Evolutionary conservation across 2,113 vertebrate species (phyloP).

Genomic region (Pelobates fuscus): DNA sequence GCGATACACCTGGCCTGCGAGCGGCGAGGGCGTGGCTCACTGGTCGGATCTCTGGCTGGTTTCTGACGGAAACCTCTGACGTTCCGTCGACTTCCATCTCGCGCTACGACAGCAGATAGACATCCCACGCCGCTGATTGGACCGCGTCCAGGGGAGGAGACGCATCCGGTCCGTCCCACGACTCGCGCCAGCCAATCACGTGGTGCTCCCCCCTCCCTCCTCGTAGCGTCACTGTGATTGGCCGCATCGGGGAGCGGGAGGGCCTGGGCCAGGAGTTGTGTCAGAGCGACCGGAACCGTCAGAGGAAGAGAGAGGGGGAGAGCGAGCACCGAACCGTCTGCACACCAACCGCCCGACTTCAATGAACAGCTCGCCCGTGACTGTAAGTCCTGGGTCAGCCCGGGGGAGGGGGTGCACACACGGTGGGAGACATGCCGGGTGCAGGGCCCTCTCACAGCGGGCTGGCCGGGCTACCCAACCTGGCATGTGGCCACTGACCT

Average conservation of each 20-base stretch:
- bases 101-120: neutral
- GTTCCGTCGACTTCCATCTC: constrained; percentile 1
- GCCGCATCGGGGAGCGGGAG: neutral
- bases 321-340: neutral
- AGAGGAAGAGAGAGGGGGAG: neutral
- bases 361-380: constrained; percentile 47
- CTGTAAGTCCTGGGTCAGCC: neutral
- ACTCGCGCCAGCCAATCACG: neutral
- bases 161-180: neutral
- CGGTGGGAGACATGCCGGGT: no score
- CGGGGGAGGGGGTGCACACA: no score
- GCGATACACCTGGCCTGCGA: no score
- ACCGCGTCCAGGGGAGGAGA: neutral
- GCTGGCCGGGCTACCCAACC: no score
- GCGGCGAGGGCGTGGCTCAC: no score
- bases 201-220: neutral
- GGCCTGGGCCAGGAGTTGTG: constrained; percentile 2
- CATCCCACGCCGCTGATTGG: neutral
- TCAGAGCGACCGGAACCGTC: constrained; percentile 45
- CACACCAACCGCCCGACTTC: constrained; percentile 22
- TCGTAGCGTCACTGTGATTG: neutral
- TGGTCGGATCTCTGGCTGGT: neutral
- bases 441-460: no score
- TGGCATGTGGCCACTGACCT: no score
- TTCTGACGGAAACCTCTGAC: neutral